phyloP scores from a whole-genome alignment of 1,140 invertebrate species.

The Spodoptera frugiperda region DNA sequence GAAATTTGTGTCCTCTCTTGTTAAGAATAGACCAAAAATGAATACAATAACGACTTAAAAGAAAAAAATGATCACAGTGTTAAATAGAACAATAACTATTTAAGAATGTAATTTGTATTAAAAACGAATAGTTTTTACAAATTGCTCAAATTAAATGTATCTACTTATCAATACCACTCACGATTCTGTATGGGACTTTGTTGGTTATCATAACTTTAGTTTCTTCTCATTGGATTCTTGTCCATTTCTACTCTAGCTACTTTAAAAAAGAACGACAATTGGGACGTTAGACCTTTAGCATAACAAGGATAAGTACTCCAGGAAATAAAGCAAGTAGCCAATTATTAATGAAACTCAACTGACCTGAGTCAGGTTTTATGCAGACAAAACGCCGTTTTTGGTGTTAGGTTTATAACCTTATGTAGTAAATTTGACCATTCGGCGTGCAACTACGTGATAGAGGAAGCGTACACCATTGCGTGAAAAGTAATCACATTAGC shows the following conservation, averaged over 20 bases:
- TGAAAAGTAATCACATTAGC: slow-evolving; percentile 67
- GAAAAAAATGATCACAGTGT: too few species aligned
- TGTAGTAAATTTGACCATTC: not conserved
- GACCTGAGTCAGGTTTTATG: slow-evolving; percentile 10
- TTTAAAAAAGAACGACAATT: not conserved
- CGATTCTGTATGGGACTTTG: too few species aligned
- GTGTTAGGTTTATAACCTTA: not conserved
- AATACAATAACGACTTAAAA: too few species aligned
- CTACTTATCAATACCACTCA: too few species aligned
- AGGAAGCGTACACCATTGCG: slow-evolving; percentile 52
- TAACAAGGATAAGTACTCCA: slow-evolving; percentile 29
- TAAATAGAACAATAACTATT: too few species aligned
- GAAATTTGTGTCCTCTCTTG: too few species aligned
- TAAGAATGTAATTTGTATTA: too few species aligned
- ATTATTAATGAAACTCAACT: slow-evolving; percentile 13
- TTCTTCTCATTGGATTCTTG: not conserved
- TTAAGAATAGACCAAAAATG: too few species aligned
- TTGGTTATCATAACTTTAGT: too few species aligned
- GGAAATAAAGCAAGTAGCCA: slow-evolving; percentile 30
- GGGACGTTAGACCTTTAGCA: not conserved
- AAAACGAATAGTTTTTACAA: too few species aligned
- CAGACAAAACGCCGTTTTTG: not conserved
- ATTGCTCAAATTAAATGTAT: too few species aligned
- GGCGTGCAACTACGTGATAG: slow-evolving; percentile 1
- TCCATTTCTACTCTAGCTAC: not conserved